Evolutionary conservation across 1,140 invertebrate species (phyloP).

Genomic region (Sinella curviseta): DNA sequence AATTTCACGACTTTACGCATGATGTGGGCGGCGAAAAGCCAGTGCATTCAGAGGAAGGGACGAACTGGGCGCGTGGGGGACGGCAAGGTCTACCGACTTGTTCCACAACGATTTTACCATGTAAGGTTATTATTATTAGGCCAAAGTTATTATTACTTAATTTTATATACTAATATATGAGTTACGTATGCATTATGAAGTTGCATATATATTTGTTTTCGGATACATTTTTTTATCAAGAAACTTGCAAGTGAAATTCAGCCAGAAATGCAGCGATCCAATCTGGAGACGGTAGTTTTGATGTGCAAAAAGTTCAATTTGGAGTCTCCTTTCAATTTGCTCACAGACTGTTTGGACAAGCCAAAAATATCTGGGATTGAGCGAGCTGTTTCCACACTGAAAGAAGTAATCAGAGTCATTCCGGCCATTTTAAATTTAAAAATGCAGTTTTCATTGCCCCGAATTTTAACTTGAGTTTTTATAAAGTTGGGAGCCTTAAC

Average conservation of each 20-base stretch:
- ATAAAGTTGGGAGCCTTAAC: no score
- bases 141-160: no score
- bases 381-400: no score
- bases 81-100: slow-evolving; percentile 83
- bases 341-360: slow-evolving; percentile 81
- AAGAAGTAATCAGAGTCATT: no score
- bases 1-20: slow-evolving; percentile 79
- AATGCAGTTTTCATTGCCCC: no score
- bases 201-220: no score
- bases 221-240: no score
- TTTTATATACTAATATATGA: slow-evolving; percentile 58
- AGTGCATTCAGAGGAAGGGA: slow-evolving; percentile 85
- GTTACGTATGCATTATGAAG: no score
- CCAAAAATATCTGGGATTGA: slow-evolving; percentile 81
- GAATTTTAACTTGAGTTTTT: no score
- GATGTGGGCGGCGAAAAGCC: slow-evolving; percentile 83
- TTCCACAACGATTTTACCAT: slow-evolving; percentile 74
- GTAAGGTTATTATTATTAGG: no score
- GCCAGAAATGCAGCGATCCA: slow-evolving; percentile 78
- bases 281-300: slow-evolving; percentile 77
- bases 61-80: slow-evolving; percentile 81
- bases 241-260: no score
- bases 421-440: no score
- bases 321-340: slow-evolving; percentile 76
- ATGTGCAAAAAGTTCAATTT: slow-evolving; percentile 79